Evolutionary conservation across 92 coral and sea anemone species (phyloP).

Genomic region (Montipora capitata): DNA sequence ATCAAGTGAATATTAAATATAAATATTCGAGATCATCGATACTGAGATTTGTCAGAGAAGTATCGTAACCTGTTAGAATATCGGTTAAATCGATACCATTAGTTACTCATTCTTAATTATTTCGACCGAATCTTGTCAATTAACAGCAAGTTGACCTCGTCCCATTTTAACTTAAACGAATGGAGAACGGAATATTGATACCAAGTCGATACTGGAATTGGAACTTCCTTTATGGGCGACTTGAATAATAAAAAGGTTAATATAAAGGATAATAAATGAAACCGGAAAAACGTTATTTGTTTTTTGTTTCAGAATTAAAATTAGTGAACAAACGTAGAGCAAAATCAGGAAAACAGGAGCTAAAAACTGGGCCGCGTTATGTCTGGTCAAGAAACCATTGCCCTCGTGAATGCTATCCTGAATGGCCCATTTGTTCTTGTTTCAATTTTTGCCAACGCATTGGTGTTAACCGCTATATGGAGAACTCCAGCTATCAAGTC

Average conservation of each 20-base stretch:
- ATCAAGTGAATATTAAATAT: too few relatives aligned
- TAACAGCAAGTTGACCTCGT: too few relatives aligned
- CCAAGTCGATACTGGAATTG: not conserved
- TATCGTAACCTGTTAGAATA: not conserved
- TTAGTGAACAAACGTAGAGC: not conserved
- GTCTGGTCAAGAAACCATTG: slow-evolving; percentile 2
- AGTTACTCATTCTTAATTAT: too few relatives aligned
- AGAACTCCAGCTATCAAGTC: slow-evolving; percentile 23
- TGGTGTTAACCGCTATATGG: not conserved
- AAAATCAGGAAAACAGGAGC: too few relatives aligned
- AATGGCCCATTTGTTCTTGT: not conserved
- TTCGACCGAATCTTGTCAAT: too few relatives aligned
- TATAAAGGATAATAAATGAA: too few relatives aligned
- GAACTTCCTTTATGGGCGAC: too few relatives aligned
- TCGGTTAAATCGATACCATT: not conserved
- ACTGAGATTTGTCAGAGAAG: not conserved
- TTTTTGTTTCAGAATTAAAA: too few relatives aligned
- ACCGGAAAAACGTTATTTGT: too few relatives aligned
- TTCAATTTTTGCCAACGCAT: slow-evolving; percentile 27
- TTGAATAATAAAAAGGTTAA: too few relatives aligned
- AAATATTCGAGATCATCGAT: not conserved
- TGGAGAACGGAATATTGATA: not conserved
- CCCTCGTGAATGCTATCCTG: slow-evolving; percentile 2
- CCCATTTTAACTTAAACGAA: not conserved
- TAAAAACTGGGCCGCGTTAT: not conserved